Conservation (phyloP, 2,888 invertebrate species). For the Mamestra brassicae region DNA sequence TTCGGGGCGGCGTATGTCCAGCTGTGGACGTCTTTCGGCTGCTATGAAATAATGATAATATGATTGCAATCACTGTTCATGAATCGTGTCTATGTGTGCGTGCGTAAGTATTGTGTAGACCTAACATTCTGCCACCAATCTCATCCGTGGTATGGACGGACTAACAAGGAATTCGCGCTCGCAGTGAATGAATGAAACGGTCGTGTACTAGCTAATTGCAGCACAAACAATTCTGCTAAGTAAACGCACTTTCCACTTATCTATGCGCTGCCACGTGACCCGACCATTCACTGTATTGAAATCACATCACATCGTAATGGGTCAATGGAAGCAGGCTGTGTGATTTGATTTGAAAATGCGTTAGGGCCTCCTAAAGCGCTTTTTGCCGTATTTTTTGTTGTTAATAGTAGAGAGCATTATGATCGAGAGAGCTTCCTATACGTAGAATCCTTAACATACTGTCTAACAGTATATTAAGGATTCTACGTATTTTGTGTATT, state of each 20-base stretch:
- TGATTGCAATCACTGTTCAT: no score
- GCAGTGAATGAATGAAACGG: slow-evolving; percentile 49
- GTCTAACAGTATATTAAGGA: no score
- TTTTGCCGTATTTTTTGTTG: background rate
- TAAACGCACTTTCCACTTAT: slow-evolving; percentile 52
- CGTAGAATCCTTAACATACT: no score
- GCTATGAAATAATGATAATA: no score
- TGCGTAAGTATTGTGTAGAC: no score
- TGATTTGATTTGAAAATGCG: slow-evolving; percentile 22
- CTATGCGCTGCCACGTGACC: slow-evolving; percentile 53
- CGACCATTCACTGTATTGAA: slow-evolving; percentile 51
- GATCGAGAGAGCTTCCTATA: no score
- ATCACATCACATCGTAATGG: slow-evolving; percentile 37
- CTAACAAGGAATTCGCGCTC: slow-evolving; percentile 44
- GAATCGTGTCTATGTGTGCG: no score
- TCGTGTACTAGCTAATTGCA: slow-evolving; percentile 55
- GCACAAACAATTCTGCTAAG: slow-evolving; percentile 46
- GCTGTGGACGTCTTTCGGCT: no score
- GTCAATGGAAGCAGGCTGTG: slow-evolving; percentile 32
- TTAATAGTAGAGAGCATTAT: no score
- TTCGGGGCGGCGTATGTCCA: no score
- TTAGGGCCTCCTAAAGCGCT: background rate
- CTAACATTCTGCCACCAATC: no score
- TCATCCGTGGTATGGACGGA: background rate
- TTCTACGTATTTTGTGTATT: no score